phyloP scores from a whole-genome alignment of 2,797 vertebrate species.

The Brachymystax lenok region DNA sequence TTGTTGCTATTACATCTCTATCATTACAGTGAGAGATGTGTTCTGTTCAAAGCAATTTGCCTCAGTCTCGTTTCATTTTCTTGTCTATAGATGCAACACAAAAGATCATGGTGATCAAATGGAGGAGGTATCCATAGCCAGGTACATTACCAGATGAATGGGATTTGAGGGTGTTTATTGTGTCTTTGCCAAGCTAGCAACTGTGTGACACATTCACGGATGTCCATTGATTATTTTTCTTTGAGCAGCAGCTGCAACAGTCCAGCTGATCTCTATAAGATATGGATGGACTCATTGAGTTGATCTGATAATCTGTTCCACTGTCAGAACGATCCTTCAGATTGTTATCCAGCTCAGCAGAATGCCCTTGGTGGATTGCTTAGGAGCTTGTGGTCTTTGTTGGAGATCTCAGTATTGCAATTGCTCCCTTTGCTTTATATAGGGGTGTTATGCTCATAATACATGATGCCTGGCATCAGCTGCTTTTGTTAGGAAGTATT shows the following conservation, averaged over 20 bases:
- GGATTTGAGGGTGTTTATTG: slow-evolving; percentile 20
- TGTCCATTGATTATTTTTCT: slow-evolving; percentile 26
- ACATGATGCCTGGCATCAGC: too few species aligned
- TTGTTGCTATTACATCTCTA: neutral
- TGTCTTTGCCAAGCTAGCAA: slow-evolving; percentile 28
- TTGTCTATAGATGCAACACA: slow-evolving; percentile 2
- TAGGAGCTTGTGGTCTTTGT: slow-evolving; percentile 24
- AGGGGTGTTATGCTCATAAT: neutral
- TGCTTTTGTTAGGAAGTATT: too few species aligned
- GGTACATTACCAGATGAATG: slow-evolving; percentile 15
- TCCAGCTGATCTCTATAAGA: slow-evolving; percentile 37
- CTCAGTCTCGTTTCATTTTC: slow-evolving; percentile 21
- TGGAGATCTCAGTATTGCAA: slow-evolving; percentile 23
- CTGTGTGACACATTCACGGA: neutral
- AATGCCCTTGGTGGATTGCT: slow-evolving; percentile 34
- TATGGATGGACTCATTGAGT: slow-evolving; percentile 17
- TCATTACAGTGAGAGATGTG: neutral
- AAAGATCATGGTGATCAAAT: slow-evolving; percentile 18
- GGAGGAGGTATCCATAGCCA: neutral
- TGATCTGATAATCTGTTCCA: slow-evolving; percentile 32
- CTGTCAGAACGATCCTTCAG: slow-evolving; percentile 20
- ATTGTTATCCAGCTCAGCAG: slow-evolving; percentile 30
- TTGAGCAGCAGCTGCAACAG: slow-evolving; percentile 16
- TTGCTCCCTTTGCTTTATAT: neutral
- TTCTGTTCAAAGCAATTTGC: slow-evolving; percentile 23